Conservation (phyloP, 2,797 vertebrate genomes). For the Coccyzus lansbergi region DNA sequence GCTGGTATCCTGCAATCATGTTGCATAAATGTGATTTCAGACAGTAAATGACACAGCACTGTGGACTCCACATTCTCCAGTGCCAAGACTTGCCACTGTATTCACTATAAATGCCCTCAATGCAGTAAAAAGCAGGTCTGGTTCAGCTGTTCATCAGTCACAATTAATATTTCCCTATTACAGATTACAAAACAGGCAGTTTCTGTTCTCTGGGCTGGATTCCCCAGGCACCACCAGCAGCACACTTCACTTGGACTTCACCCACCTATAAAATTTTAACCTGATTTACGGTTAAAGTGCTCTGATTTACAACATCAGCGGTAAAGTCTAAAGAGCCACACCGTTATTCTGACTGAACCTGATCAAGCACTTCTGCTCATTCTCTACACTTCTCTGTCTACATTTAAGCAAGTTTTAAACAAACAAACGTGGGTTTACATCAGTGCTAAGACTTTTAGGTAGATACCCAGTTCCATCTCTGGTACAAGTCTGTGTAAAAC, state of each 20-base stretch:
- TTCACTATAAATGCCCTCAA: neutral
- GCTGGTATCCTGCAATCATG: neutral
- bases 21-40: neutral
- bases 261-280: neutral
- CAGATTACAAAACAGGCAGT: neutral
- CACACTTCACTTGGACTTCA: neutral
- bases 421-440: neutral
- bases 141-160: neutral
- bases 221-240: neutral
- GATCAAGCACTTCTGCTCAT: neutral
- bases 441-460: neutral
- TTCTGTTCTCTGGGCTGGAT: neutral
- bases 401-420: neutral
- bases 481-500: neutral
- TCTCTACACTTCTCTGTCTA: neutral
- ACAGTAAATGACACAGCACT: neutral
- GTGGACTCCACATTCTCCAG: neutral
- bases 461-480: neutral
- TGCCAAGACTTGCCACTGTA: neutral
- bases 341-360: neutral
- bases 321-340: neutral
- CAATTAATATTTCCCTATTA: neutral
- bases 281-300: constrained; percentile 10
- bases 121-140: neutral
- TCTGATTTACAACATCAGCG: neutral